Evolutionary conservation across 2,888 invertebrate genomes (phyloP), one percentile per base, ranked within the genome.

Genomic region (Trichacis sp.): DNA sequence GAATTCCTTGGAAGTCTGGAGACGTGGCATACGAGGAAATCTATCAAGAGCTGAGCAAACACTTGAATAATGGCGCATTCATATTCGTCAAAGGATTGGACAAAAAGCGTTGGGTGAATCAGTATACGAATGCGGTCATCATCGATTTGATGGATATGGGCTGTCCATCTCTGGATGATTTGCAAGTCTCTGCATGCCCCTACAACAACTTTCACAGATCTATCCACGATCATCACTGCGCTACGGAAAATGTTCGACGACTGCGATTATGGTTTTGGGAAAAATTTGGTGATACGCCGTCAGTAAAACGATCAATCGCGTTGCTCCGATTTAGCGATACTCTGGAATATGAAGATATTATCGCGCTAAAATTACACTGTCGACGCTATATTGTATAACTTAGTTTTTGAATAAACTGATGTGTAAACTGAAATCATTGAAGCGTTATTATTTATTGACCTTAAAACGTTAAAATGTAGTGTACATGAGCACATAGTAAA

Each of bases 11-110:
- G 56, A n/a, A 48, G n/a, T 8, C 2, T 9, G 56, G 56, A 6
- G 12, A 30, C 19, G 1, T 56, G 30, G 30, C 48, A 1, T 56
- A 56, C 17, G 29, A 29, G 2, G 8, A 15, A 9, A 6, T 42
- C 2, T 1, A 17, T 8, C 18, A 49, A 19, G 29, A 48, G 8
- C 29, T 49, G 8, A 15, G 30, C 4, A 48, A 19, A 1, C 6
- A 9, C 11, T n/a, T 56, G 38, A 12, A 18, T 3, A 8, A 56
- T 17, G 48, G 48, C 1, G 18, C 30, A 20, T n/a, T 43, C 30
- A 24, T 56, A 0, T 56, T 24, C 18, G 48, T 56, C 4, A 56
- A 56, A 56, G 56, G 56, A n/a, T 1, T 12, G 0, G 40, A 49
- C 5, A 56, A 56, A 29, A 55, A 55, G 14, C 17, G 9, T 18